Evolutionary conservation across 2,888 invertebrate genomes (phyloP), one percentile per base, ranked within the genome.

Genomic region (Drosophila bunnanda): DNA sequence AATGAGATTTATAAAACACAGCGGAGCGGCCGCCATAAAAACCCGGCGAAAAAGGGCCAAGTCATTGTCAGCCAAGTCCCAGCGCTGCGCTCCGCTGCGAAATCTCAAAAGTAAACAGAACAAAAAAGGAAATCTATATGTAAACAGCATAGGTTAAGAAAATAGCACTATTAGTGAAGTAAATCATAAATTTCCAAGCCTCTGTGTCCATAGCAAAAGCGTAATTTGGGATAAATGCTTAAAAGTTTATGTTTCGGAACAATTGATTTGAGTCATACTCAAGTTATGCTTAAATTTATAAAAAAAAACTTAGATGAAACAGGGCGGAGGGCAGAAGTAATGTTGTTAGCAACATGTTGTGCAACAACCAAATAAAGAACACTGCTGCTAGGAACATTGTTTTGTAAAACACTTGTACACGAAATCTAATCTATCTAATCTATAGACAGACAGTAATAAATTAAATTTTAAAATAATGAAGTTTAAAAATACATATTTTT

Each of bases 1-100:
- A 84, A 84, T 84, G 80, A 77, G 83, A 84, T 84, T 84, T 84
- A 84, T 84, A 84, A 89, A 89, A 84, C 89, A 89, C 86, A 87
- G 74, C 79, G 80, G 59, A 56, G 77, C 71, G 17, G 65, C 74
- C 60, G 57, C 17, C 66, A 61, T 38, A 59, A 34, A 39, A 55
- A 50, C 46, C 56, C 62, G 57, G 34, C 60, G 53, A 82, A 85
- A 89, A 89, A 83, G 81, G 62, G 85, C 88, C 80, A 84, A 86
- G 89, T 89, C 85, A 86, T 89, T 89, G 85, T 89, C 90, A 89
- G 83, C 88, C 87, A 74, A 76, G 87, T 77, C 87, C 36, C 36
- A 57, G 83, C 84, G 88, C 82, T 89, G 83, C 83, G 89, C 89
- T 89, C 85, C 82, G 86, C 88, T 88, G 83, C 83, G 70, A 85